These are phyloP conservation scores for Drosophila carrolli DNA, from an alignment of 1,140 invertebrate genomes.

Conservation along the genomic window DNA sequence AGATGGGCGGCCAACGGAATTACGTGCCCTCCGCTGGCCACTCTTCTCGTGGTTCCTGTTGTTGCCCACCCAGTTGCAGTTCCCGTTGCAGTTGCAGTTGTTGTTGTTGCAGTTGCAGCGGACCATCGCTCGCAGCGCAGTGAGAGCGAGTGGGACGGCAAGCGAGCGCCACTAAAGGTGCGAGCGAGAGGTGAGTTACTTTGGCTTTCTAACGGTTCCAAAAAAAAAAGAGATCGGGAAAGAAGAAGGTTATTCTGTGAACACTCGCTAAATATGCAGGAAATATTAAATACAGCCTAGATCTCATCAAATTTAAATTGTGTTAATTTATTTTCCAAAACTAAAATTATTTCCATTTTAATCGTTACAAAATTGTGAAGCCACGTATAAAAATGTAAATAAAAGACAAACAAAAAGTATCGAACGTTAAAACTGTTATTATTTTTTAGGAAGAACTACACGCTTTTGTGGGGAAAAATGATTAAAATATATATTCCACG, in stretches of 20 bases:
- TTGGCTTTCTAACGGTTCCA: constrained; percentile 14
- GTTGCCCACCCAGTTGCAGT: constrained; percentile 14
- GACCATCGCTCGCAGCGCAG: constrained; percentile 8
- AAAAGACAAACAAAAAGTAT: no score
- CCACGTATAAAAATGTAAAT: no score
- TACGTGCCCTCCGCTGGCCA: constrained; percentile 36
- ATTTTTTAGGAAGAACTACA: no score
- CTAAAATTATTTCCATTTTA: no score
- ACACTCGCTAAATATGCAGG: background rate
- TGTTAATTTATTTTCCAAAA: no score
- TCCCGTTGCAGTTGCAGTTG: constrained; percentile 12
- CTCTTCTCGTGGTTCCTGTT: constrained; percentile 6
- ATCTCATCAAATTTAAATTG: no score
- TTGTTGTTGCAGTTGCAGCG: constrained; percentile 24
- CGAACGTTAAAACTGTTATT: no score
- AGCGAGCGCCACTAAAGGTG: constrained; percentile 19
- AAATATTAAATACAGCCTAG: no score
- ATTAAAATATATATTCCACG: no score
- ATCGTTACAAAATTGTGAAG: no score
- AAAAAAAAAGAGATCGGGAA: constrained; percentile 1
- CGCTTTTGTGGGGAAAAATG: no score
- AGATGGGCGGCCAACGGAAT: constrained; percentile 41
- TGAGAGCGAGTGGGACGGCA: constrained; percentile 35
- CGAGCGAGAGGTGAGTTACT: constrained; percentile 33
- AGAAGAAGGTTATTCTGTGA: background rate